phyloP scores from a whole-genome alignment of 2,113 vertebrate genomes.

The Pterocles gutturalis region DNA sequence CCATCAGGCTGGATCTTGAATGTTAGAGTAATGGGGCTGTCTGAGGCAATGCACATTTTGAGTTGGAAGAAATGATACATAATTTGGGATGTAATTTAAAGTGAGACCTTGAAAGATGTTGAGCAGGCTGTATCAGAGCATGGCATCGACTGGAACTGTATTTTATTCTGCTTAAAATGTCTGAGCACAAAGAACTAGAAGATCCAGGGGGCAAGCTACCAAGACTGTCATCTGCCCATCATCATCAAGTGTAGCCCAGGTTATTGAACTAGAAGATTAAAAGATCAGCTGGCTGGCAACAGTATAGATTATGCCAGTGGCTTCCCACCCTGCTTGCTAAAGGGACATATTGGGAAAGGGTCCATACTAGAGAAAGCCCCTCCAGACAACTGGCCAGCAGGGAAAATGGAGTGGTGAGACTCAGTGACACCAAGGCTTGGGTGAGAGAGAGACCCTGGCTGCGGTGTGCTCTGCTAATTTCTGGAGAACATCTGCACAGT shows the following conservation, averaged over 20 bases:
- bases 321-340: not conserved
- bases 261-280: not conserved
- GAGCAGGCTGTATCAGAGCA: not conserved
- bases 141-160: not conserved
- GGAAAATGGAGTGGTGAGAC: not conserved
- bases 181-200: not conserved
- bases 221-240: not conserved
- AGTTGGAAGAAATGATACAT: not conserved
- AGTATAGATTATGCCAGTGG: not conserved
- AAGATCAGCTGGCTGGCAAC: not conserved
- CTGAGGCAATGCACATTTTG: not conserved
- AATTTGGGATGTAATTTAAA: slow-evolving; percentile 18
- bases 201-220: not conserved
- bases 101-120: not conserved
- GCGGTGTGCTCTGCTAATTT: not conserved
- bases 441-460: not conserved
- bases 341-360: not conserved
- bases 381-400: not conserved
- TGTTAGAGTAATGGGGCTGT: not conserved
- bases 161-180: not conserved
- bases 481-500: not conserved
- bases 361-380: not conserved
- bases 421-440: not conserved
- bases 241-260: not conserved
- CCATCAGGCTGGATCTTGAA: not conserved